phyloP scores from a whole-genome alignment of 2,113 vertebrate genomes.

The Sorex araneus region DNA sequence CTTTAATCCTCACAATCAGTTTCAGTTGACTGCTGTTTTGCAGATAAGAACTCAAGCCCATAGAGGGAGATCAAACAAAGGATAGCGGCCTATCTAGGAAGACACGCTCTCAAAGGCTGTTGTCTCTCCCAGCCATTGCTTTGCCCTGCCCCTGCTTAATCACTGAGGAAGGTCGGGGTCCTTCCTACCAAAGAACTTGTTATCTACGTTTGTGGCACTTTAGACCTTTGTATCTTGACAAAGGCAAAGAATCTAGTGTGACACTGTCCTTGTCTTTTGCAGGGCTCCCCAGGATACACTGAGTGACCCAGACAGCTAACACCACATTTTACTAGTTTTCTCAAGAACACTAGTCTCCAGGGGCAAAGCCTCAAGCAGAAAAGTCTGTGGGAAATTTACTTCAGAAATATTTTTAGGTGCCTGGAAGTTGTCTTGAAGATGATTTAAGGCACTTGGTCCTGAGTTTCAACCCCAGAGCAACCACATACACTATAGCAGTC shows the following conservation, averaged over 20 bases:
- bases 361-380: slow-evolving; percentile 34
- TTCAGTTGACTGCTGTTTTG: slow-evolving; percentile 4
- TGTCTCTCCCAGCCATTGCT: not conserved
- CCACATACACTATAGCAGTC: no score
- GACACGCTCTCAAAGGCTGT: not conserved
- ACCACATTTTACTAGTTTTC: slow-evolving; percentile 11
- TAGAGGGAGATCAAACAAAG: not conserved
- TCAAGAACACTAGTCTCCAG: not conserved
- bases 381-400: not conserved
- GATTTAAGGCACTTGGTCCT: no score
- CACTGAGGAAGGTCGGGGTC: not conserved
- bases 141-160: no score
- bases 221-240: not conserved
- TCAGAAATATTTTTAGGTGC: slow-evolving; percentile 30
- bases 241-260: not conserved
- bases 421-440: no score
- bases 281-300: not conserved
- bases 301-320: not conserved
- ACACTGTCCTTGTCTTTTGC: not conserved
- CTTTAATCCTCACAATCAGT: slow-evolving; percentile 21
- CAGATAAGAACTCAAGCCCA: not conserved
- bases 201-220: not conserved
- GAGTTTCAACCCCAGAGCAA: no score
- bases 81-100: not conserved
- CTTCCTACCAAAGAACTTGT: not conserved